Evolutionary conservation across 2,888 invertebrate genomes (phyloP).

Genomic region (Rhabditoides inermis): DNA sequence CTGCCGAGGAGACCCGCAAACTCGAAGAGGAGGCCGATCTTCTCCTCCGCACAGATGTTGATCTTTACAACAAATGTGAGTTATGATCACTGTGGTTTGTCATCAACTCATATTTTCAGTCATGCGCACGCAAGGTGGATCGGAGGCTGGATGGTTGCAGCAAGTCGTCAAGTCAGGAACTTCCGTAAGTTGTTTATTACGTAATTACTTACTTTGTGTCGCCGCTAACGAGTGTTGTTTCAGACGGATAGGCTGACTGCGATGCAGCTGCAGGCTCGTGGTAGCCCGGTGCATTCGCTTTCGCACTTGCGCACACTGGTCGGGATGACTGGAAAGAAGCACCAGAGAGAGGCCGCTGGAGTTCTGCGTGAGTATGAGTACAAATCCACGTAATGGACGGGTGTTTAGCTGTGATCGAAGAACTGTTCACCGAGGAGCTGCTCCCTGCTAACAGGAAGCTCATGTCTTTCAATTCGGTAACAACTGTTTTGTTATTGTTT

Average conservation of each 20-base stretch:
- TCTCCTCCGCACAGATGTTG: slow-evolving; percentile 20
- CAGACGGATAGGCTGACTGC: slow-evolving; percentile 82
- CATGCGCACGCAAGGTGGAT: slow-evolving; percentile 13
- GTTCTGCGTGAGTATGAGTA: slow-evolving; percentile 59
- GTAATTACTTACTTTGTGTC: too few relatives aligned
- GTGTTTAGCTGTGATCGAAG: slow-evolving; percentile 67
- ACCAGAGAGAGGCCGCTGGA: slow-evolving; percentile 60
- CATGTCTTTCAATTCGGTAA: slow-evolving; percentile 57
- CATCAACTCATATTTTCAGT: not conserved
- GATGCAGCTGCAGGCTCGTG: slow-evolving; percentile 62
- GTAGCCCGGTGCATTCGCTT: slow-evolving; percentile 67
- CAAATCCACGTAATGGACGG: not conserved
- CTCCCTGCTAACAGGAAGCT: slow-evolving; percentile 64
- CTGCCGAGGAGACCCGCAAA: slow-evolving; percentile 11
- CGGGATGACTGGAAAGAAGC: slow-evolving; percentile 71
- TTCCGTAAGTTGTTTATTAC: too few relatives aligned
- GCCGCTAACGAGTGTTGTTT: too few relatives aligned
- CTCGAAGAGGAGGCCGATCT: slow-evolving; percentile 23
- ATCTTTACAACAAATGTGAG: slow-evolving; percentile 21
- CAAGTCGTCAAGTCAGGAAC: slow-evolving; percentile 74
- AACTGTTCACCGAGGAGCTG: slow-evolving; percentile 67
- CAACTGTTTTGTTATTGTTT: not conserved
- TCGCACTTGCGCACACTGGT: slow-evolving; percentile 66
- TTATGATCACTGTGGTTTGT: not conserved
- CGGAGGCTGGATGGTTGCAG: slow-evolving; percentile 64